Evolutionary conservation across 2,113 vertebrate species (phyloP), one percentile per base, ranked within the genome.

Genomic region (Callocephalon fimbriatum): DNA sequence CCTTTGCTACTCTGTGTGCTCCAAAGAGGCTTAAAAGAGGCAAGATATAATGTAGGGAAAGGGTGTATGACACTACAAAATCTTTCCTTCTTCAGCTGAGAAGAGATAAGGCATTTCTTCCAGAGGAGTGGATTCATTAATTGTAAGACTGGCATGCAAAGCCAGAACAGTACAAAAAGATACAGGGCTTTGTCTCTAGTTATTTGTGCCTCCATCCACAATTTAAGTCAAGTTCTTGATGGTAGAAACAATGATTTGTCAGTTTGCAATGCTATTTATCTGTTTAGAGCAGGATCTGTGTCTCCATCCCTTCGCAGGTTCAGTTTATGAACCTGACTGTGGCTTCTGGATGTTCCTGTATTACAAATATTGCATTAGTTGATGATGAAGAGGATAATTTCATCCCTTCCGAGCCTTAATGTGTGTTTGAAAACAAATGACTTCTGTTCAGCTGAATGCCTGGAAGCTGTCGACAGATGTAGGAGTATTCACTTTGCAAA

Each of bases 401-500:
- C 32, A 54, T 86, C 71, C 67, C 65, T 79, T 85, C 54, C 1
- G 4, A 68, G 74, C 19, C 9, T 8, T 59, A 66, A 76, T 73
- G 32, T 79, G 80, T 40, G 6, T 66, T 48, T 73, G 77, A 63
- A 93, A 90, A 88, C 70, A 85, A 93, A 76, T 66, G 3, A 38
- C 38, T 72, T 53, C 32, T 56, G 75, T 89, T 67, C 32, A 94
- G 56, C 44, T 58, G 51, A 72, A 10, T 65, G 87, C 74, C 53
- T 56, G 9, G 77, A 44, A 82, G 91, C 80, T 91, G 80, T 53
- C 12, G 2, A 51, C 73, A 75, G 87, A 75, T 86, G 72, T 47
- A 40, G 86, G 76, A 93, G 86, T 58, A 19, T 78, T 95, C 91
- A 44, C 82, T 85, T 66, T 87, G 40, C 88, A 47, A n/a, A 85